Conservation (phyloP, 2,113 vertebrate species). For the Ceratotherium simum region DNA sequence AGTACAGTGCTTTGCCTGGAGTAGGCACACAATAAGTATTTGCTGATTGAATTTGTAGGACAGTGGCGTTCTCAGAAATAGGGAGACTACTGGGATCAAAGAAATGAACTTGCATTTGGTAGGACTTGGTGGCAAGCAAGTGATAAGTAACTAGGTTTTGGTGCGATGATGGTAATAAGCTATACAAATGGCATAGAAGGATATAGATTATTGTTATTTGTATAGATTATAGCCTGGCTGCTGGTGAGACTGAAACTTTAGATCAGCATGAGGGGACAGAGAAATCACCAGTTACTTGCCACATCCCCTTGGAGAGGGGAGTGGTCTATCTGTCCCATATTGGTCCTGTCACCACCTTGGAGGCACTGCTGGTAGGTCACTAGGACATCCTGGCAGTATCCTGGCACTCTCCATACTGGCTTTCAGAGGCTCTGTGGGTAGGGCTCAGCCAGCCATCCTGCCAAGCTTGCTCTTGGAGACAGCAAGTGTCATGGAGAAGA, state of each 20-base stretch:
- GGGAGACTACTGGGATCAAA: neutral
- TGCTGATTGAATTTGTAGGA: neutral
- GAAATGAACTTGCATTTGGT: neutral
- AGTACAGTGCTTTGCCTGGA: neutral
- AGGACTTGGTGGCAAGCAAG: neutral
- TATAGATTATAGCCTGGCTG: neutral
- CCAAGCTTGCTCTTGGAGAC: neutral
- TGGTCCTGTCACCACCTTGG: neutral
- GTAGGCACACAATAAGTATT: neutral
- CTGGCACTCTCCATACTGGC: neutral
- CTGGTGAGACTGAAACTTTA: neutral
- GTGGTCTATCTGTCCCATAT: neutral
- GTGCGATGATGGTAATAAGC: neutral
- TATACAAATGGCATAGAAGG: neutral
- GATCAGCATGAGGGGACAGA: neutral
- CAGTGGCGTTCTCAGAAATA: slow-evolving; percentile 4
- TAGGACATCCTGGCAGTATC: neutral
- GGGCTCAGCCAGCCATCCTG: neutral
- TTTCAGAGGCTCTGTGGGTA: neutral
- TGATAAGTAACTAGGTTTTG: neutral
- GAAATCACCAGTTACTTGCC: neutral
- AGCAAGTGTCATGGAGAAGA: neutral
- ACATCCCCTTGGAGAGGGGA: neutral
- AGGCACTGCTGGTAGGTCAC: neutral
- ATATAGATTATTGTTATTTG: neutral